Percentiles rank a stretch among this genome's conserved stretches.
phyloP scores from a whole-genome alignment of 2,113 vertebrate genomes.

The Boleophthalmus pectinirostris region DNA sequence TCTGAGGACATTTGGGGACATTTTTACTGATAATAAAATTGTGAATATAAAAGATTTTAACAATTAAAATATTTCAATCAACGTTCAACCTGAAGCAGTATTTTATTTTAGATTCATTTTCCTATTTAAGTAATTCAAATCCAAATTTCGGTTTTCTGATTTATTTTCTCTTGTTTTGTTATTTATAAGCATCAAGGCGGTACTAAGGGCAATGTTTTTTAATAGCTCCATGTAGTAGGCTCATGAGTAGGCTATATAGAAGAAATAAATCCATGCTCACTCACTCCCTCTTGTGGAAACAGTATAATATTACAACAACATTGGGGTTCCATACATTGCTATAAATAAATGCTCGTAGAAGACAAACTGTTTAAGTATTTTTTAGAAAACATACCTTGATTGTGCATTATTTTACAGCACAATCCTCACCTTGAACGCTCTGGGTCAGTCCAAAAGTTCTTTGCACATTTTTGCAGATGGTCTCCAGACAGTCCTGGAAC shows the following conservation, averaged over 20 bases:
- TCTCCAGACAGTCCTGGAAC: slow-evolving; percentile 91
- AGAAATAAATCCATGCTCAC: neutral
- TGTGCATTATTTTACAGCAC: neutral
- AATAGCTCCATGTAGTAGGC: too few species aligned
- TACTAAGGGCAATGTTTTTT: too few species aligned
- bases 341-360: neutral
- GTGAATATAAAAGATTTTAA: too few species aligned
- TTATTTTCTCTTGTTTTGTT: too few species aligned
- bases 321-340: neutral
- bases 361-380: neutral
- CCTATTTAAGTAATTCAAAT: too few species aligned
- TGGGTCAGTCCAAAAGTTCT: slow-evolving; percentile 87
- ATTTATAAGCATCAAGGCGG: too few species aligned
- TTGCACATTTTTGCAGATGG: slow-evolving; percentile 91
- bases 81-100: too few species aligned
- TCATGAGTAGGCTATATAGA: neutral
- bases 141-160: too few species aligned
- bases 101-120: too few species aligned
- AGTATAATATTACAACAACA: slow-evolving; percentile 15
- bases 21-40: too few species aligned
- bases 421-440: slow-evolving; percentile 85
- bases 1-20: too few species aligned
- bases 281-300: slow-evolving; percentile 35
- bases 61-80: too few species aligned
- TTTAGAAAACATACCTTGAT: neutral